Evolutionary conservation across 2,113 vertebrate genomes (phyloP).

Genomic region (Catagonus wagneri): DNA sequence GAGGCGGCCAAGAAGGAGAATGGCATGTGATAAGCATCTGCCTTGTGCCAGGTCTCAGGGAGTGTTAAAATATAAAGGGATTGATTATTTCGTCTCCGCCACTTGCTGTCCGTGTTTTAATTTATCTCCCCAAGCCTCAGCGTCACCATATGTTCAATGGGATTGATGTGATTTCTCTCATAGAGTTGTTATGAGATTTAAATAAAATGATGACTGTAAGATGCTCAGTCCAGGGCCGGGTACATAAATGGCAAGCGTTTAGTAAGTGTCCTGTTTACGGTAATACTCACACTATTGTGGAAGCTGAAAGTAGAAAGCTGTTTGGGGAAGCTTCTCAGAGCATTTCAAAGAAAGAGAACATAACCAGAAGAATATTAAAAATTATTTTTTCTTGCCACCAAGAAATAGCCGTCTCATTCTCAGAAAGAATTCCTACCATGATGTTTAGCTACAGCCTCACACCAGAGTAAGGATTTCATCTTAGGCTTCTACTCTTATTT

Average conservation of each 20-base stretch:
- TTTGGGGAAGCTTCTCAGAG: background rate
- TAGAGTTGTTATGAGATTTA: background rate
- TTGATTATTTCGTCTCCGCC: background rate
- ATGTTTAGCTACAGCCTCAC: background rate
- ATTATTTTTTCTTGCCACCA: slow-evolving; percentile 10
- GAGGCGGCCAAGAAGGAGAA: background rate
- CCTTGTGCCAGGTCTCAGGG: background rate
- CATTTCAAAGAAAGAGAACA: background rate
- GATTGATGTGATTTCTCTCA: background rate
- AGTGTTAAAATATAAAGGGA: background rate
- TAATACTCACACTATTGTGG: background rate
- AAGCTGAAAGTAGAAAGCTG: background rate
- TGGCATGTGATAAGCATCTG: background rate
- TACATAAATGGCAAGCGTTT: background rate
- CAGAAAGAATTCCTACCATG: background rate
- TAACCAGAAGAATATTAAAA: background rate
- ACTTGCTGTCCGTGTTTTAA: background rate
- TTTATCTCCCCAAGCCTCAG: background rate
- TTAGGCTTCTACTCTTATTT: background rate
- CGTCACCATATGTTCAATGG: background rate
- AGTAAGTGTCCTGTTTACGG: background rate
- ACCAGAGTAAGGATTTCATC: too few relatives aligned
- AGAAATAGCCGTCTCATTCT: background rate
- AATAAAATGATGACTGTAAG: background rate
- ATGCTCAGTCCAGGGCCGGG: background rate